These are phyloP conservation scores for Nephrotoma flavescens DNA, from an alignment of 2,888 invertebrate genomes.

Conservation along the genomic window DNA sequence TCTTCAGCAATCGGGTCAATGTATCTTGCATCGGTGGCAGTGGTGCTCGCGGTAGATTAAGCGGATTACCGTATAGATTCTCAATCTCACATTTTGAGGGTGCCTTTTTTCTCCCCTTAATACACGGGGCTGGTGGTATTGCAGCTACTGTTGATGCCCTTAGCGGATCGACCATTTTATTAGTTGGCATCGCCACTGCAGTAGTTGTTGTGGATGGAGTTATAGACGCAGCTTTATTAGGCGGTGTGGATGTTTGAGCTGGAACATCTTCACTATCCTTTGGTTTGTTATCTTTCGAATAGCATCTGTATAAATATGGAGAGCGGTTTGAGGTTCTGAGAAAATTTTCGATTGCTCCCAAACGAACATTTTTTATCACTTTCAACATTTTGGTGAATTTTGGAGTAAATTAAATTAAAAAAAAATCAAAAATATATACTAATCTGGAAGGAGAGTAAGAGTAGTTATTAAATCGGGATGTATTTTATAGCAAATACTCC, in stretches of 20 bases:
- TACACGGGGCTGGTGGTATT: not conserved
- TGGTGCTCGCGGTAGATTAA: constrained; percentile 55
- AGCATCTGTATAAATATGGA: not conserved
- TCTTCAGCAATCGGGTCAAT: constrained; percentile 55
- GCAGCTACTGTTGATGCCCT: not conserved
- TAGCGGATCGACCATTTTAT: not conserved
- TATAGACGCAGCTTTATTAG: too few species aligned
- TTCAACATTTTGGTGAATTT: not conserved
- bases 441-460: not conserved
- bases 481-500: not conserved
- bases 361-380: not conserved
- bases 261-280: not conserved
- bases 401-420: not conserved
- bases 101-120: not conserved
- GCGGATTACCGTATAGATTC: constrained; percentile 17
- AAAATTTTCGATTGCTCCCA: not conserved
- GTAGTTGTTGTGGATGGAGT: not conserved
- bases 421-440: not conserved
- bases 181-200: not conserved
- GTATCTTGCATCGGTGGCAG: constrained; percentile 72
- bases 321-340: not conserved
- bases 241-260: not conserved
- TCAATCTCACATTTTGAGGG: not conserved
- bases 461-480: not conserved
- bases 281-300: not conserved